Base-by-base conservation (phyloP, 2,888 invertebrate species). In the Zaprionus obscuricornis region DNA sequence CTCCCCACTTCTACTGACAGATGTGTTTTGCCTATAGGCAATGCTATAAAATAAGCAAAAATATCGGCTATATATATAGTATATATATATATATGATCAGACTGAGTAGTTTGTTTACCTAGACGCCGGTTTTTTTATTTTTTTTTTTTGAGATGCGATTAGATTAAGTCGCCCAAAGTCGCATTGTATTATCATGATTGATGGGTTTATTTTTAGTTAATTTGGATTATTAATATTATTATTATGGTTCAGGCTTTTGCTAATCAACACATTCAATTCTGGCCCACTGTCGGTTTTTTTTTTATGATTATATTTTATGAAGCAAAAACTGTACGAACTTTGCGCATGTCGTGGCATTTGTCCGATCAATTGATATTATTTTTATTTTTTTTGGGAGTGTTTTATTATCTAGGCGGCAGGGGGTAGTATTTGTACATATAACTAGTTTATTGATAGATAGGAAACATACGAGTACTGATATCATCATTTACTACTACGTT, bases 151-250 rank as follows among this genome's bases (percentile, higher is more conserved):
- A 73, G 74, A 69, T 77, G 62, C 50, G 78, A 78, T 78, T 82
- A 78, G 78, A 78, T 78, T 85, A 60, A 46, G 33, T 45, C 24
- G 55, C 26, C n/a, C 10, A n/a, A 1, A 42, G 51, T 43, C 57
- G 45, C 47, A 47, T 39, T 47, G 50, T 50, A 73, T 46, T 60
- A 81, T 52, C 63, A 64, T 84, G 76, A 77, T 77, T 81, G 77
- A 84, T 77, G 60, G n/a, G 54, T 71, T 77, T 78, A 78, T 78
- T 85, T 85, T 74, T 78, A 78, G 78, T 66, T 34, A 56, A 56
- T 50, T 58, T 46, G 85, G 85, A 84, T 78, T 78, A 84, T 77
- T 76, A 63, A 76, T 78, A 81, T 66, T 84, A 54, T 56, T 66
- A 29, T 59, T 55, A 51, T 46, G 46, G 40, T 46, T 54, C 42